phyloP scores from a whole-genome alignment of 2,888 invertebrate species.

The Eristalis tenax region DNA sequence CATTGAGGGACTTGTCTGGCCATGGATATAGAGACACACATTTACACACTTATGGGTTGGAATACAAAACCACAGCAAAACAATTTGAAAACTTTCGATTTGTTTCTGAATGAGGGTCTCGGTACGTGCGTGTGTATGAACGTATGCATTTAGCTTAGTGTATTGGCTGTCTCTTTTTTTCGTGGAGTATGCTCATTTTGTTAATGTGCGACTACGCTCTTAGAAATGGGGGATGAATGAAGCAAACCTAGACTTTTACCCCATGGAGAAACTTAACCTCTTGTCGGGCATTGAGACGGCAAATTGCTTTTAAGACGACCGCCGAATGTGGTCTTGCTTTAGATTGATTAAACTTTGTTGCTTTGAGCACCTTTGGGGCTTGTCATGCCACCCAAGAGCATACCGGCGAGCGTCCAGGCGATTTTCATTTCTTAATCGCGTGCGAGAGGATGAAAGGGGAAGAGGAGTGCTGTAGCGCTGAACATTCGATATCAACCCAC shows the following conservation, averaged over 20 bases:
- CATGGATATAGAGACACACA: slow-evolving; percentile 48
- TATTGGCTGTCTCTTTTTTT: slow-evolving; percentile 6
- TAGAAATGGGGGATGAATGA: slow-evolving; percentile 4
- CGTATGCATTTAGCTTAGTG: slow-evolving; percentile 12
- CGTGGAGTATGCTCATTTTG: slow-evolving; percentile 42
- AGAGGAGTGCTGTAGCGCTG: slow-evolving; percentile 8
- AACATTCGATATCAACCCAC: slow-evolving; percentile 63
- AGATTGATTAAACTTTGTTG: slow-evolving; percentile 65
- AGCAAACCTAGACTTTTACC: slow-evolving; percentile 25
- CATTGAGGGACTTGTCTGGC: slow-evolving; percentile 62
- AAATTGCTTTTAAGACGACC: slow-evolving; percentile 30
- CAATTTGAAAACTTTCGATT: slow-evolving; percentile 68
- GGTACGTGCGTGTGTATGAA: slow-evolving; percentile 5
- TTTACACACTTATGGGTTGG: slow-evolving; percentile 45
- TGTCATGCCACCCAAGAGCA: slow-evolving; percentile 31
- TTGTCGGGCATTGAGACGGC: slow-evolving; percentile 22
- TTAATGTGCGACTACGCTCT: slow-evolving; percentile 20
- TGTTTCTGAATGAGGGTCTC: not conserved
- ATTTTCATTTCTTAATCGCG: slow-evolving; percentile 6
- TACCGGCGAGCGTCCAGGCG: not conserved
- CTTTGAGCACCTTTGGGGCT: slow-evolving; percentile 58
- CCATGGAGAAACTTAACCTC: slow-evolving; percentile 20
- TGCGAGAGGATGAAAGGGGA: not conserved
- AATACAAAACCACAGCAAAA: slow-evolving; percentile 63
- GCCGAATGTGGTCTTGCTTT: slow-evolving; percentile 37